Conservation (phyloP, 2,888 invertebrate species). For the Aleiodes alternator region DNA sequence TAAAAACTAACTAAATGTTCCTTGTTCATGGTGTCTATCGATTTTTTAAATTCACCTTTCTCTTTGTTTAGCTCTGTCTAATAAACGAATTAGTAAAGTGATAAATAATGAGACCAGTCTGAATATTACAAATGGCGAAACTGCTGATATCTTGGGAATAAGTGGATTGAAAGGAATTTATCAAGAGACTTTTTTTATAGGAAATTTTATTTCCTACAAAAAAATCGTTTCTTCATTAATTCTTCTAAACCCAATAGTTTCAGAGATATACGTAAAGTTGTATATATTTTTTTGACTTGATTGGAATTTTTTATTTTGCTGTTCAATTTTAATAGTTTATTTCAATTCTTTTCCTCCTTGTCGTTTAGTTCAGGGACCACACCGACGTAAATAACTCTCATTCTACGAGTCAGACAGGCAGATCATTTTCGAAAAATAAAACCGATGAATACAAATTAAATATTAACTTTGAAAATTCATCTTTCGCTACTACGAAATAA, state of each 20-base stretch:
- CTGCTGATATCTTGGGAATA: too few relatives aligned
- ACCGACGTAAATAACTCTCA: conserved; percentile 14
- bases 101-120: too few relatives aligned
- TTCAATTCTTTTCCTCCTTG: conserved; percentile 13
- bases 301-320: conserved; percentile 30
- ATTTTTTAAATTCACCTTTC: too few relatives aligned
- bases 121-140: conserved; percentile 50
- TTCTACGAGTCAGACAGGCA: conserved; percentile 34
- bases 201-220: too few relatives aligned
- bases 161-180: too few relatives aligned
- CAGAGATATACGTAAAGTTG: too few relatives aligned
- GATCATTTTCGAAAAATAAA: too few relatives aligned
- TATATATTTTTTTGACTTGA: conserved; percentile 44
- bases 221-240: too few relatives aligned
- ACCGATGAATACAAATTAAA: neutral
- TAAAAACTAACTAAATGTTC: conserved; percentile 31
- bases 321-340: neutral
- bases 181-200: too few relatives aligned
- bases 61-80: neutral
- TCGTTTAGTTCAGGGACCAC: conserved; percentile 21
- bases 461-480: neutral
- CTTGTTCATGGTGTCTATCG: conserved; percentile 18
- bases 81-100: neutral
- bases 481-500: neutral
- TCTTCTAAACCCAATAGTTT: too few relatives aligned